These are phyloP conservation scores for Actenoides lindsayi DNA, from an alignment of 2,113 vertebrate species.

Conservation along the genomic window DNA sequence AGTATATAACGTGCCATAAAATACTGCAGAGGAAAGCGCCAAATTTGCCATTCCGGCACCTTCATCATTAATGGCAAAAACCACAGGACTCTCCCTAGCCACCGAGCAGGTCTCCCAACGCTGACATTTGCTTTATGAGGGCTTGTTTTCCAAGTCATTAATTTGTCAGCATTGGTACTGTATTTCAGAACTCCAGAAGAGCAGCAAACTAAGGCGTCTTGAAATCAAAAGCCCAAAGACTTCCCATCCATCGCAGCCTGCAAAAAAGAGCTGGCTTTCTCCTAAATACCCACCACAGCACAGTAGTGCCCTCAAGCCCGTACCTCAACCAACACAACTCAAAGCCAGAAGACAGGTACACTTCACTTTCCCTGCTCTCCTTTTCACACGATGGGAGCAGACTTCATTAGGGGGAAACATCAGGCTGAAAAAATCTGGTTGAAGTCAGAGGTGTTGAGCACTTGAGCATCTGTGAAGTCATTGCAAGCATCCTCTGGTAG, in stretches of 20 bases:
- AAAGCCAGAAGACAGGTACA: accelerated
- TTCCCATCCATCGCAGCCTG: neutral
- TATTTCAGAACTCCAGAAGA: neutral
- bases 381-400: neutral
- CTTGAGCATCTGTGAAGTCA: neutral
- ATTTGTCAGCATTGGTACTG: neutral
- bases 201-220: neutral
- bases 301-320: accelerated
- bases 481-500: neutral
- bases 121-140: slow-evolving; percentile 3
- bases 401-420: neutral
- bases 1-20: neutral
- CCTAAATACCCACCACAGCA: neutral
- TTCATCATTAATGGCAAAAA: neutral
- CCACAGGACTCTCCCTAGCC: neutral
- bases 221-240: neutral
- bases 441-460: accelerated
- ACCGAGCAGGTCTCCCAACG: neutral
- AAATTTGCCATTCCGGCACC: slow-evolving; percentile 23
- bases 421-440: neutral
- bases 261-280: neutral
- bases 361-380: neutral
- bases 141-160: slow-evolving; percentile 31
- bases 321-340: accelerated
- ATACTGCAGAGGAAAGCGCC: neutral